A percentile compares a stretch with the other conserved stretches of the same genome.
These are phyloP conservation scores for Thecocarcelia acutangulata DNA, from an alignment of 2,888 invertebrate genomes.

Conservation along the genomic window DNA sequence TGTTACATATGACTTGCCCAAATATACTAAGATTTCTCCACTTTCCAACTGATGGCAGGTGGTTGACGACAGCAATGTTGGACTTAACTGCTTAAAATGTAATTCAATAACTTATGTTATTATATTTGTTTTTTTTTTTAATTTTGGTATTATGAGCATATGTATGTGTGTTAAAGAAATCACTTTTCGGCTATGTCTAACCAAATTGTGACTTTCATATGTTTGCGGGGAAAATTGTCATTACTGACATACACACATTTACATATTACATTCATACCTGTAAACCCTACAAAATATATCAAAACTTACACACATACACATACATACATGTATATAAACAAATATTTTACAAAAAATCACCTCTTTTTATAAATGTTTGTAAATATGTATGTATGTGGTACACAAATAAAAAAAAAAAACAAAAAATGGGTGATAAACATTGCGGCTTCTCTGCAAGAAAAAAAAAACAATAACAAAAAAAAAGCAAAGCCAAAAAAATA, in stretches of 20 bases:
- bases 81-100: no score
- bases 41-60: conserved; percentile 98
- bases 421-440: conserved; percentile 70
- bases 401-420: conserved; percentile 20
- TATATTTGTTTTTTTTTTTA: no score
- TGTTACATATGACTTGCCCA: conserved; percentile 83
- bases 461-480: conserved; percentile 53
- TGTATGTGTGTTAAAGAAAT: no score
- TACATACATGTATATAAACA: conserved; percentile 6
- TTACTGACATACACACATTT: no score
- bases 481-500: conserved; percentile 51
- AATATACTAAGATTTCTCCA: conserved; percentile 96
- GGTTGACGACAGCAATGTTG: no score
- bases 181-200: no score
- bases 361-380: conserved; percentile 45
- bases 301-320: neutral
- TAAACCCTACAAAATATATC: no score
- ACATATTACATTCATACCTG: neutral
- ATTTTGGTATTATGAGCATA: no score
- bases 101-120: no score
- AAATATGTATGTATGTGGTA: conserved; percentile 7
- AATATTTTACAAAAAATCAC: conserved; percentile 49
- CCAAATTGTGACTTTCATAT: no score
- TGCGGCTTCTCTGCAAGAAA: conserved; percentile 71
- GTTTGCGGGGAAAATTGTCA: no score